Evolutionary conservation across 2,797 vertebrate genomes (phyloP).

Genomic region (Coregonus suidteri): DNA sequence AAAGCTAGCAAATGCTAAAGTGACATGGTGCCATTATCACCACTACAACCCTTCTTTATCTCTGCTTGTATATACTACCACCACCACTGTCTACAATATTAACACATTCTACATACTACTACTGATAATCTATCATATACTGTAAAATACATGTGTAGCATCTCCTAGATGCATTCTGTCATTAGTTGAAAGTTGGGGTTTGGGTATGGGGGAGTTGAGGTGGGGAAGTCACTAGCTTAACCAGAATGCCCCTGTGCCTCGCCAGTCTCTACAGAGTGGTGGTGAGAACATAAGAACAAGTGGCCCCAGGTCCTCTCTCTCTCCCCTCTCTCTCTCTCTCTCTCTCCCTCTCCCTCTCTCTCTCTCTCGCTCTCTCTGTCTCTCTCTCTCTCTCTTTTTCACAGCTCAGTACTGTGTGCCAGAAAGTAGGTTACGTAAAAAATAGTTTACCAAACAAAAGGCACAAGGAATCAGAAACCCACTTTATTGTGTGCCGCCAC

Average conservation of each 20-base stretch:
- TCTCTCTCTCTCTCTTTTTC: too few species aligned
- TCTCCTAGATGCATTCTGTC: too few species aligned
- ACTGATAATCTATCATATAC: not conserved
- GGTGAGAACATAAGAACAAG: slow-evolving; percentile 6
- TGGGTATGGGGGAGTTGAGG: too few species aligned
- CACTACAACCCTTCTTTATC: not conserved
- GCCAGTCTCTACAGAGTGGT: not conserved
- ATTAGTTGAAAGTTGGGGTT: too few species aligned
- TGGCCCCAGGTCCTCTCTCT: not conserved
- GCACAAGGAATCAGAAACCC: slow-evolving; percentile 14
- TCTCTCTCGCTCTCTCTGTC: too few species aligned
- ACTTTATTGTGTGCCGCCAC: slow-evolving; percentile 19
- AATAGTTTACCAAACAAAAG: slow-evolving; percentile 20
- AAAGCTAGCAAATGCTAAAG: not conserved
- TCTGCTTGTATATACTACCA: not conserved
- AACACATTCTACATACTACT: not conserved
- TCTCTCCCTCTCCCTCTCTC: not conserved
- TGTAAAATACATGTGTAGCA: not conserved
- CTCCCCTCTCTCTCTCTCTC: not conserved
- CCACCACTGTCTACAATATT: not conserved
- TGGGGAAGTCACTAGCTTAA: not conserved
- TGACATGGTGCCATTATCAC: not conserved
- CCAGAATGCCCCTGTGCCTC: not conserved
- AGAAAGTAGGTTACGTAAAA: slow-evolving; percentile 34
- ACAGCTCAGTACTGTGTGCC: not conserved